phyloP scores from a whole-genome alignment of 2,888 invertebrate genomes.

The Ecdyonurus torrentis region DNA sequence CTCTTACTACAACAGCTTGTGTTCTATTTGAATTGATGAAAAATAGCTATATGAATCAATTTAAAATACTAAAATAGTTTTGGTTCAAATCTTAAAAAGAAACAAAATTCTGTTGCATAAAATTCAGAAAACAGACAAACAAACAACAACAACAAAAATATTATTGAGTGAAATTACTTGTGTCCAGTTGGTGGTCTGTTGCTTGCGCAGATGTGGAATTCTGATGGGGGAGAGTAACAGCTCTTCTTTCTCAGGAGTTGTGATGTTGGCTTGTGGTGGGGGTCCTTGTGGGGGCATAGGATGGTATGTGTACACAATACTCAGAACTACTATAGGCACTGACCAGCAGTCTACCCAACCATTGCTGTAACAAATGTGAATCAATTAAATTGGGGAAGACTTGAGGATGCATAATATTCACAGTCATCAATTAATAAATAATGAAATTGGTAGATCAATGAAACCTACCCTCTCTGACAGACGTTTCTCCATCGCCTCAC shows the following conservation, averaged over 20 bases:
- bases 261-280: slow-evolving; percentile 77
- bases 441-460: too few species aligned
- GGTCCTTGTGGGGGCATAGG: slow-evolving; percentile 80
- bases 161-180: too few species aligned
- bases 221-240: slow-evolving; percentile 80
- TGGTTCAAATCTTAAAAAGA: too few species aligned
- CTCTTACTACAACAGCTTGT: too few species aligned
- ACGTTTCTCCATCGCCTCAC: slow-evolving; percentile 64
- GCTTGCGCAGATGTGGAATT: slow-evolving; percentile 41
- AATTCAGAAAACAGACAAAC: too few species aligned
- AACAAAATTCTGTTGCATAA: too few species aligned
- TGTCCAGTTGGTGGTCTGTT: slow-evolving; percentile 42
- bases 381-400: too few species aligned
- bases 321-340: slow-evolving; percentile 83
- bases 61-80: too few species aligned
- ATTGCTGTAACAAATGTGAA: slow-evolving; percentile 21
- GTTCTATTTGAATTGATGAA: too few species aligned
- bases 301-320: slow-evolving; percentile 81
- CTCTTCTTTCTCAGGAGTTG: slow-evolving; percentile 90
- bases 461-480: slow-evolving; percentile 46
- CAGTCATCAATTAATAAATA: not conserved
- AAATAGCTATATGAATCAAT: too few species aligned
- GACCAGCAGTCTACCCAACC: slow-evolving; percentile 97
- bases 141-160: too few species aligned
- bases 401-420: too few species aligned